A percentile compares a stretch with the other conserved stretches of the same genome.
These are phyloP conservation scores for Pithys albifrons DNA, from an alignment of 2,113 vertebrate genomes.

Conservation along the genomic window DNA sequence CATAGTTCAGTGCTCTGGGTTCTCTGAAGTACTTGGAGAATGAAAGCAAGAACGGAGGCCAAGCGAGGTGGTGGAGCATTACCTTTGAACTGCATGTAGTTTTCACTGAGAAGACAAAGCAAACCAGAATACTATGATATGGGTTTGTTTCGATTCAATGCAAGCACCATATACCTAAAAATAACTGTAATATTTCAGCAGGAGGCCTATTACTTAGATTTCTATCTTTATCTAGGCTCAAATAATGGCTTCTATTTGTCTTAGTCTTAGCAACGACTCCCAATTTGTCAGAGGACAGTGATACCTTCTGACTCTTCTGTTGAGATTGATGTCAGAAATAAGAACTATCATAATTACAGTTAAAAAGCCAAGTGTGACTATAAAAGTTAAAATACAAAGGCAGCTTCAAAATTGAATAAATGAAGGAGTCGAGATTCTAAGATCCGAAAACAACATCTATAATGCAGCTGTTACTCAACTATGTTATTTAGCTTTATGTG, in stretches of 20 bases:
- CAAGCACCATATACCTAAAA: slow-evolving; percentile 1
- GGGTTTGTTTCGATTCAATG: not conserved
- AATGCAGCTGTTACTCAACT: not conserved
- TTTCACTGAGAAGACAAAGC: slow-evolving; percentile 78
- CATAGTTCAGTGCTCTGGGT: slow-evolving; percentile 73
- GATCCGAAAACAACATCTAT: not conserved
- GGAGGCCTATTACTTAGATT: not conserved
- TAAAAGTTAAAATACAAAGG: not conserved
- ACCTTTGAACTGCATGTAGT: slow-evolving; percentile 89
- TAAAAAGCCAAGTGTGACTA: not conserved
- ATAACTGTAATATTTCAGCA: not conserved
- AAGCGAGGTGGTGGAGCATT: slow-evolving; percentile 83
- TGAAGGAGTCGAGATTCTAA: not conserved
- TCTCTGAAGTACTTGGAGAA: slow-evolving; percentile 83
- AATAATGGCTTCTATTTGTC: slow-evolving; percentile 26
- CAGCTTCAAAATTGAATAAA: not conserved
- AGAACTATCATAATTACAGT: not conserved
- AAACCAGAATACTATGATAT: not conserved
- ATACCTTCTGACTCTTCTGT: not conserved
- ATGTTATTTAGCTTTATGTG: not conserved
- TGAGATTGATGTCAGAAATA: not conserved
- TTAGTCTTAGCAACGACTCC: not conserved
- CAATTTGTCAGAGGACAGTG: not conserved
- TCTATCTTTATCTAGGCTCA: slow-evolving; percentile 12
- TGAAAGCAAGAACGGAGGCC: slow-evolving; percentile 81